phyloP scores from a whole-genome alignment of 92 coral and sea anemone species.

The Nematostella vectensis region DNA sequence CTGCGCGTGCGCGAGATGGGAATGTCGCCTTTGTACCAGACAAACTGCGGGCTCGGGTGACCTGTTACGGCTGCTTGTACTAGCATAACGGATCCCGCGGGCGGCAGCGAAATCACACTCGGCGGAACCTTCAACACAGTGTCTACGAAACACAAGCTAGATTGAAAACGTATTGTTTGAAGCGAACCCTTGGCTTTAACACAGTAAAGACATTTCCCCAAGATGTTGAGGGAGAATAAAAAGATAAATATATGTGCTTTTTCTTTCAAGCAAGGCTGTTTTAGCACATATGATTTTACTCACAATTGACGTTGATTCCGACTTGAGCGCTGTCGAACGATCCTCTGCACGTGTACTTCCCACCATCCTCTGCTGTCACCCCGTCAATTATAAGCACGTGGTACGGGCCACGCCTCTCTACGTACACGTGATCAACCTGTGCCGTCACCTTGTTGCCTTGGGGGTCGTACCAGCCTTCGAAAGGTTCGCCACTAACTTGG shows the following conservation, averaged over 20 bases:
- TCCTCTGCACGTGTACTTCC: slow-evolving; percentile 28
- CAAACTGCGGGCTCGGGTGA: slow-evolving; percentile 8
- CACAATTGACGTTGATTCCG: slow-evolving; percentile 18
- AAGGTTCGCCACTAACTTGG: slow-evolving; percentile 21
- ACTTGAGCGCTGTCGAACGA: slow-evolving; percentile 18
- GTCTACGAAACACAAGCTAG: no score
- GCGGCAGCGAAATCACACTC: not conserved
- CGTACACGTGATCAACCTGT: slow-evolving; percentile 16
- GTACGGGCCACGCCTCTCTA: slow-evolving; percentile 11
- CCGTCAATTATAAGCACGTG: slow-evolving; percentile 19
- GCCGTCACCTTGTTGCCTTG: slow-evolving; percentile 16
- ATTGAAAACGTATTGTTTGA: no score
- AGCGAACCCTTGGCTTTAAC: no score
- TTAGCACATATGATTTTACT: slow-evolving; percentile 9
- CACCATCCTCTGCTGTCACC: slow-evolving; percentile 33
- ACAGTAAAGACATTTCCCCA: no score
- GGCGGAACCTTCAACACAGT: slow-evolving; percentile 6
- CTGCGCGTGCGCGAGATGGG: not conserved
- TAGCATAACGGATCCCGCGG: not conserved
- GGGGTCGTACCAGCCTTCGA: slow-evolving; percentile 30
- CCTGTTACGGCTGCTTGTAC: slow-evolving; percentile 9
- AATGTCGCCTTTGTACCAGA: slow-evolving; percentile 14
- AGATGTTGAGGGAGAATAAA: no score
- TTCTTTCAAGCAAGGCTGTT: no score
- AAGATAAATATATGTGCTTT: no score